Conservation (phyloP, 2,797 vertebrate genomes). For the Octomys mimax region DNA sequence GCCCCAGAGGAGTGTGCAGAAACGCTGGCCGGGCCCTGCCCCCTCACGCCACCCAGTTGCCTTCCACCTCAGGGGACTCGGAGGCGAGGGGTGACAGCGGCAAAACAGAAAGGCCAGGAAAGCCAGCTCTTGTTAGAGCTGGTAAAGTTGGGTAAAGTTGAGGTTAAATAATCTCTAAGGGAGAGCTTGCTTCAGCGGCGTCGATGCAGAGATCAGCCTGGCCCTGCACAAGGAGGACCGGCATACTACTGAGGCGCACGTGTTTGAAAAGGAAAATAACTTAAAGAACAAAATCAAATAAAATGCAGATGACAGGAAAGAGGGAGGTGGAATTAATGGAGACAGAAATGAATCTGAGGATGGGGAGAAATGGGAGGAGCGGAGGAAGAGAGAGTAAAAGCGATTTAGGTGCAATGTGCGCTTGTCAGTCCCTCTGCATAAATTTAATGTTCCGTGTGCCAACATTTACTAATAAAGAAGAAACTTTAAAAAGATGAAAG, state of each 20-base stretch:
- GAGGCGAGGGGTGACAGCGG: accelerated
- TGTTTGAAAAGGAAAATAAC: background rate
- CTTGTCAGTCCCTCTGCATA: background rate
- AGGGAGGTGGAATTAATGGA: background rate
- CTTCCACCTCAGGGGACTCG: accelerated
- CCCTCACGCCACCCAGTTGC: accelerated
- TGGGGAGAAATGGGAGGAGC: background rate
- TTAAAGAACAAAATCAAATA: background rate
- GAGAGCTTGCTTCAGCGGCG: background rate
- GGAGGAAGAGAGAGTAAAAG: background rate
- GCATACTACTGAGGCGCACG: background rate
- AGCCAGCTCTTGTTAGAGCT: background rate
- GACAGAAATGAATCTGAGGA: background rate
- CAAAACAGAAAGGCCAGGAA: background rate
- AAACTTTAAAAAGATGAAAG: background rate
- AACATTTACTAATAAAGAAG: background rate
- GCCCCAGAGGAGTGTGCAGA: accelerated
- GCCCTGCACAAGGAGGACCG: background rate
- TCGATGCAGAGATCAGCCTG: accelerated
- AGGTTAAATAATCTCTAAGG: background rate
- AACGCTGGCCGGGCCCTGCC: accelerated
- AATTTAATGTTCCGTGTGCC: background rate
- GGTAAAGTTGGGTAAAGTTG: background rate
- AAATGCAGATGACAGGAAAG: background rate
- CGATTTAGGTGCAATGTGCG: background rate